Base-by-base conservation (phyloP, 2,888 invertebrate species). In the Capitulum mitella region DNA sequence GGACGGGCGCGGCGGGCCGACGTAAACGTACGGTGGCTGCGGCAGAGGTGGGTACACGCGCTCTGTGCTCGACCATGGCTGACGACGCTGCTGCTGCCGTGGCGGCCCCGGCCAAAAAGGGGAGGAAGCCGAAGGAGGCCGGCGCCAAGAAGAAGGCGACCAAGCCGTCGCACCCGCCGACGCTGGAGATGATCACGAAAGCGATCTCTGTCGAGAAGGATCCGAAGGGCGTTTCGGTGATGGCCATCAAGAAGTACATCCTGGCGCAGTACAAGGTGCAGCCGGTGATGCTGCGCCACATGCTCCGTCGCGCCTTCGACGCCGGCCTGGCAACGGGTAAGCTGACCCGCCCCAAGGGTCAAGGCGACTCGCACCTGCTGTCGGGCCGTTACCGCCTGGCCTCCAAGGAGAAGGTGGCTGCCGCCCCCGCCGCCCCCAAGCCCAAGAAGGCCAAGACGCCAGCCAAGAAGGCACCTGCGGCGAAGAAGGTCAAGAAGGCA, bases 241-340 rank as follows among this genome's bases (percentile, higher is more conserved):
- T 86, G 80, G 87, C 87, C 19, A 85, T 87, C 80, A 82, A 86
- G 78, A 87, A 87, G 81, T 86, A 85, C 83, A 85, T 87, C 80
- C 82, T 82, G 43, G 78, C 37, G 48, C 78, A 76, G 74, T 78
- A 79, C 43, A 77, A 76, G n/a, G 79, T 78, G 43, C 75, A 43
- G 46, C 43, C 75, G 14, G 46, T 46, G 29, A 43, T 43, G 46
- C 46, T 75, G 29, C 40, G 46, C 0, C 40, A 46, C 75, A 75
- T 75, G 75, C 46, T 86, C 80, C 86, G 85, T 82, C 70, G 80
- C 79, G 85, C 86, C 3, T 82, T 86, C 79, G 84, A 83, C 51
- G 83, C 84, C 19, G 85, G 85, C 10, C 85, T 85, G 2, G 83
- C 83, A 80, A 85, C 84, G 77, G 85, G 84, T 22, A 80, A 82